A percentile compares a stretch with the other conserved stretches of the same genome.
phyloP scores from a whole-genome alignment of 1,140 invertebrate genomes.

The Lepidostoma basale region DNA sequence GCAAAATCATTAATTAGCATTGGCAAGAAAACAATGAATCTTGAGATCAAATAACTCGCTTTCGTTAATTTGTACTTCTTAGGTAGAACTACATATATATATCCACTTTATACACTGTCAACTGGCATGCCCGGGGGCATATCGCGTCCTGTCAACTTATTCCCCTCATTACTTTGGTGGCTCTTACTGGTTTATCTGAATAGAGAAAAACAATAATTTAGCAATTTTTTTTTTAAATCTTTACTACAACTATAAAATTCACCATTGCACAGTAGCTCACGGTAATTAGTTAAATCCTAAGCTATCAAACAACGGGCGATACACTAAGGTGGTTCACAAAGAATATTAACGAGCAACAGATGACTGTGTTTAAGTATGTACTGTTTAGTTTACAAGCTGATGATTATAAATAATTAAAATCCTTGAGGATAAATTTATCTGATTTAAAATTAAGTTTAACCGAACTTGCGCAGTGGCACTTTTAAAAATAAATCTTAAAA shows the following conservation, averaged over 20 bases:
- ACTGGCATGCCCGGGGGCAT: neutral
- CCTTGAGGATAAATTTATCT: constrained; percentile 16
- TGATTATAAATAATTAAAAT: constrained; percentile 21
- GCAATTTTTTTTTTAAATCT: constrained; percentile 23
- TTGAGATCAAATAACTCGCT: constrained; percentile 43
- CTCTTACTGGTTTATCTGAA: constrained; percentile 13
- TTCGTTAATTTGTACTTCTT: constrained; percentile 44
- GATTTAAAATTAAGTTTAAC: constrained; percentile 18
- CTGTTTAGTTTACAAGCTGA: constrained; percentile 3
- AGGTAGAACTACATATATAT: constrained; percentile 32
- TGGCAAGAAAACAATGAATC: constrained; percentile 43
- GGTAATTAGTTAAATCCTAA: neutral
- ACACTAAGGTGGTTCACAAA: constrained; percentile 12
- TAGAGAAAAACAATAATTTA: constrained; percentile 26
- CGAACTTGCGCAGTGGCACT: constrained; percentile 21
- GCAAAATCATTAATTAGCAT: constrained; percentile 33
- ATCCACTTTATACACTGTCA: constrained; percentile 6
- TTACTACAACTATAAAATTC: constrained; percentile 23
- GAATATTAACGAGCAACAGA: constrained; percentile 7
- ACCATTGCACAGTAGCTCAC: neutral
- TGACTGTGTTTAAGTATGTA: constrained; percentile 15
- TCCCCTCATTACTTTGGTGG: constrained; percentile 21
- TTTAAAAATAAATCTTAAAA: constrained; percentile 37
- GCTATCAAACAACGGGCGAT: constrained; percentile 2
- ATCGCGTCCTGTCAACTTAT: neutral